A percentile compares a stretch with the other conserved stretches of the same genome.
Conservation (phyloP, 2,797 vertebrate species). For the Enteromius radiatus region DNA sequence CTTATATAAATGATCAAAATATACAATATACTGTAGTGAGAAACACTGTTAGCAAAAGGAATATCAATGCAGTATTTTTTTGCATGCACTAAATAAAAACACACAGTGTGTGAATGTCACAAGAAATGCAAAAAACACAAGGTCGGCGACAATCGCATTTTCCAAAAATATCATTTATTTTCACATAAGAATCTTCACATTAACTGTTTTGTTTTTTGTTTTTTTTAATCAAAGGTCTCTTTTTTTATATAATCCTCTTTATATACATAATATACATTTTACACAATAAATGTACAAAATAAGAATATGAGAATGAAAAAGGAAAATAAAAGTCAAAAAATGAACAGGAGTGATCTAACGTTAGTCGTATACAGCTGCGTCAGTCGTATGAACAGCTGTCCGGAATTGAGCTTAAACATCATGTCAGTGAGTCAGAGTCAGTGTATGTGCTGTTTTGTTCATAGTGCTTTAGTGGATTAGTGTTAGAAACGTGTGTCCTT, state of each 20-base stretch:
- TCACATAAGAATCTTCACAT: conserved; percentile 83
- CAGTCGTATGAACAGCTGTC: conserved; percentile 66
- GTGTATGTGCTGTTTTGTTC: conserved; percentile 18
- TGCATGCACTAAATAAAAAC: not conserved
- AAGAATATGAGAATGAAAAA: conserved; percentile 64
- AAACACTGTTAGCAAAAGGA: not conserved
- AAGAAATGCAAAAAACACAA: conserved; percentile 30
- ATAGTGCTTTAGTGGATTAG: conserved; percentile 38
- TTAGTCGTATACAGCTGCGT: conserved; percentile 70
- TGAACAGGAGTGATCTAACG: conserved; percentile 60
- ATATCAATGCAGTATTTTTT: not conserved
- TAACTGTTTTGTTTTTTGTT: conserved; percentile 68
- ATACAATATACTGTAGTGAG: conserved; percentile 9
- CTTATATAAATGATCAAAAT: conserved; percentile 19
- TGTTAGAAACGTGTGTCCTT: conserved; percentile 10
- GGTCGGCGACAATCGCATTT: conserved; percentile 63
- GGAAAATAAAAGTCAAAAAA: conserved; percentile 50
- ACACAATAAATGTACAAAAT: conserved; percentile 81
- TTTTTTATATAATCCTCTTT: conserved; percentile 76
- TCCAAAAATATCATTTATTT: conserved; percentile 82
- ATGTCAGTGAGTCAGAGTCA: conserved; percentile 48
- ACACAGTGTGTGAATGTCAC: not conserved
- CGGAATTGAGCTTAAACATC: conserved; percentile 61
- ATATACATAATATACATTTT: conserved; percentile 80
- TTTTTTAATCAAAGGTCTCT: conserved; percentile 75